phyloP scores from a whole-genome alignment of 2,888 invertebrate species.

The Diogma glabrata region DNA sequence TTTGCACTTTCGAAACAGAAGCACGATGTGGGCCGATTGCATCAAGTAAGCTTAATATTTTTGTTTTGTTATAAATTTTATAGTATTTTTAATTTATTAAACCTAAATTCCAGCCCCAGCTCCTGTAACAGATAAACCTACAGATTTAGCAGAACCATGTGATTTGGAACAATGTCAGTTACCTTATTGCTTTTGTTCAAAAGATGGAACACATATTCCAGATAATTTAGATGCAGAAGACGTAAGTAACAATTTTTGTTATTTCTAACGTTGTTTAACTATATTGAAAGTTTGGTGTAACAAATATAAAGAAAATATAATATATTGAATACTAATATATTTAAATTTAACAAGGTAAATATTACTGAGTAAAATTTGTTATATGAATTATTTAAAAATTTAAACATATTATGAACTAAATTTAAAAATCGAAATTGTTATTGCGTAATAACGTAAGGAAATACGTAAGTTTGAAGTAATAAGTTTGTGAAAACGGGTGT shows the following conservation, averaged over 20 bases:
- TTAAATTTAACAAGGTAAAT: no score
- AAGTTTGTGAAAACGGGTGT: no score
- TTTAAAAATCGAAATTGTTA: no score
- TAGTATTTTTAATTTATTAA: constrained; percentile 15
- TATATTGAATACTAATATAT: no score
- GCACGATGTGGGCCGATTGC: constrained; percentile 83
- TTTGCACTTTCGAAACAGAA: constrained; percentile 80
- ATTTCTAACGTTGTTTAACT: no score
- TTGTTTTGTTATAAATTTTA: background rate
- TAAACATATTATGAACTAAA: no score
- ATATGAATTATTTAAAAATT: no score
- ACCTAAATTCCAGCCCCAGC: constrained; percentile 58
- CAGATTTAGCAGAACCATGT: constrained; percentile 69
- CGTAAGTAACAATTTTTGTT: constrained; percentile 44
- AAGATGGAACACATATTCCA: constrained; percentile 80
- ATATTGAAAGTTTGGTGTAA: no score
- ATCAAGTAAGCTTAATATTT: constrained; percentile 54
- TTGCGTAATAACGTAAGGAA: no score
- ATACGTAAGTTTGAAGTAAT: no score
- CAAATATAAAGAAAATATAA: no score
- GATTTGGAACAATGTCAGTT: constrained; percentile 61
- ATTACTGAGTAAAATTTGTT: no score
- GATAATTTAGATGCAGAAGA: constrained; percentile 72
- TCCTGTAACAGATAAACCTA: constrained; percentile 68
- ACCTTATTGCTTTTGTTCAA: constrained; percentile 86